These are phyloP conservation scores for Chlorops oryzae DNA, from an alignment of 1,140 invertebrate genomes.

Conservation along the genomic window DNA sequence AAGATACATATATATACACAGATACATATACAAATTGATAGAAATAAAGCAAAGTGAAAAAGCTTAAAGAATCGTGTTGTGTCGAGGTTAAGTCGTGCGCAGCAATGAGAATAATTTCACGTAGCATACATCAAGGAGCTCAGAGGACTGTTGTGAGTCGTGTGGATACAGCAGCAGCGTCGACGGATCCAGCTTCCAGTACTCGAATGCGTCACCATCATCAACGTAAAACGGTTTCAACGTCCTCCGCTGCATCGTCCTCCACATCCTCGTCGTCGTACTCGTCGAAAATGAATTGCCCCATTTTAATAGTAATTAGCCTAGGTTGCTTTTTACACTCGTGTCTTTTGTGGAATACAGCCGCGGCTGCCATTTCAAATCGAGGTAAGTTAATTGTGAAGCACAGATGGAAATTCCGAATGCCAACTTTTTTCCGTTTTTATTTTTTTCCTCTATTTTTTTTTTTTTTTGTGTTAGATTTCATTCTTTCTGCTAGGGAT, in stretches of 20 bases:
- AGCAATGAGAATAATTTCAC: conserved; percentile 42
- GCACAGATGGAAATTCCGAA: conserved; percentile 17
- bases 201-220: background rate
- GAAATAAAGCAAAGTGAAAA: no score
- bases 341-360: conserved; percentile 20
- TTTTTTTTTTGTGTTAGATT: conserved; percentile 13
- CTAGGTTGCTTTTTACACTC: conserved; percentile 37
- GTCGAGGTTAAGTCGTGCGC: no score
- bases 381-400: conserved; percentile 39
- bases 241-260: background rate
- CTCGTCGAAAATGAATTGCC: conserved; percentile 36
- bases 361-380: conserved; percentile 45
- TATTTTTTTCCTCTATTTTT: conserved; percentile 18
- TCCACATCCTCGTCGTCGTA: background rate
- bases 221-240: background rate
- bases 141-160: background rate
- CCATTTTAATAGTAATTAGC: conserved; percentile 47
- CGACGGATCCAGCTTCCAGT: background rate
- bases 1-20: no score
- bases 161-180: no score
- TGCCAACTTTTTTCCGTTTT: conserved; percentile 16
- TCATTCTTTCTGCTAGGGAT: no score
- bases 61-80: no score
- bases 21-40: no score
- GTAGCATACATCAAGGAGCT: conserved; percentile 30